Evolutionary conservation across 35 echinoderm and acorn worm species (phyloP).

Genomic region (Holothuria glaberrima): DNA sequence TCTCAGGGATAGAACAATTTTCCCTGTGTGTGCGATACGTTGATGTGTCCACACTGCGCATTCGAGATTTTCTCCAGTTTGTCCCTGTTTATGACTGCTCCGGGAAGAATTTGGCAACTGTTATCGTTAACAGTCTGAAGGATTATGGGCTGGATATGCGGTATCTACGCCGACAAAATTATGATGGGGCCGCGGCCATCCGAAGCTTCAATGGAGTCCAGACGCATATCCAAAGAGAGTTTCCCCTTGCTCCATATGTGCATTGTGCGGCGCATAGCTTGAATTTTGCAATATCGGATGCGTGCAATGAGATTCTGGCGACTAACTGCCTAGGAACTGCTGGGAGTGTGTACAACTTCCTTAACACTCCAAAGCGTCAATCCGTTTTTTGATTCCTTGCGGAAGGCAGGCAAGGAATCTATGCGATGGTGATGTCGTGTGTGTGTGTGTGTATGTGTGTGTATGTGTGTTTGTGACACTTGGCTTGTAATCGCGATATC

Average conservation of each 20-base stretch:
- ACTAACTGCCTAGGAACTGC: slow-evolving; percentile 31
- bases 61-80: slow-evolving; percentile 43
- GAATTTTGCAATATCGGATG: slow-evolving; percentile 40
- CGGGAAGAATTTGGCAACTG: slow-evolving; percentile 3
- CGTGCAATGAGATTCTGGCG: slow-evolving; percentile 24
- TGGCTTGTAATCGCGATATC: no score
- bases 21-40: background rate
- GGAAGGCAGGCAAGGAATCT: no score
- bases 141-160: background rate
- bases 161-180: slow-evolving; percentile 17
- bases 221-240: slow-evolving; percentile 21
- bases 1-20: slow-evolving; percentile 45
- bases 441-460: no score
- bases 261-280: slow-evolving; percentile 29
- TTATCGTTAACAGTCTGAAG: slow-evolving; percentile 8
- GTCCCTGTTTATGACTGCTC: slow-evolving; percentile 14
- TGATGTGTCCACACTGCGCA: slow-evolving; percentile 23
- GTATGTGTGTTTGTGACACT: no score
- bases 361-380: slow-evolving; percentile 46
- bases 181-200: slow-evolving; percentile 12
- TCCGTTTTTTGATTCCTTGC: no score
- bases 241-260: slow-evolving; percentile 38
- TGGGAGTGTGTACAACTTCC: slow-evolving; percentile 22
- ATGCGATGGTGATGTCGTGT: no score
- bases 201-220: slow-evolving; percentile 38